These are phyloP conservation scores for Gordius sp. DNA, from an alignment of 2,888 invertebrate species.

Conservation along the genomic window DNA sequence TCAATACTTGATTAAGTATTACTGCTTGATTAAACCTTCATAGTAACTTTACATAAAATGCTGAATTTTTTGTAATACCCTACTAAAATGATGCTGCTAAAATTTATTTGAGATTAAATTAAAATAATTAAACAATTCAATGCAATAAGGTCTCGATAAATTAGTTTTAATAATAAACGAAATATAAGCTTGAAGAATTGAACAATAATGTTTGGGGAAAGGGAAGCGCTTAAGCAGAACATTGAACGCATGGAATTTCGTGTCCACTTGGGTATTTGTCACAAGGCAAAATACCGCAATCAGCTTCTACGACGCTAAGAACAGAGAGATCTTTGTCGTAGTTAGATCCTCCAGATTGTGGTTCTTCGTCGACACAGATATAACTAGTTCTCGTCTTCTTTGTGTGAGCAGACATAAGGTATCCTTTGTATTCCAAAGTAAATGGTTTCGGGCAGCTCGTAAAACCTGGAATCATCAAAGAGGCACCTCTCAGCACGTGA, in stretches of 20 bases:
- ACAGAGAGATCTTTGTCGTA: constrained; percentile 10
- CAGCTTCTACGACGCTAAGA: background rate
- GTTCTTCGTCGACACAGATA: constrained; percentile 12
- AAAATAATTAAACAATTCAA: too few species aligned
- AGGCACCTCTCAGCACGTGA: background rate
- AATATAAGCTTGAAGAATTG: too few species aligned
- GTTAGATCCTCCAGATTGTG: constrained; percentile 8
- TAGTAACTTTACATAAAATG: too few species aligned
- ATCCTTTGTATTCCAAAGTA: constrained; percentile 8
- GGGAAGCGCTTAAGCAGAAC: constrained; percentile 9
- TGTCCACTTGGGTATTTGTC: constrained; percentile 4
- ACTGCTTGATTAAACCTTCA: too few species aligned
- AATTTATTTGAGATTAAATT: too few species aligned
- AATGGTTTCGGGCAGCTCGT: constrained; percentile 1
- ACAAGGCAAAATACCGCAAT: constrained; percentile 13
- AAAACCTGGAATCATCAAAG: constrained; percentile 3
- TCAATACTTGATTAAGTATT: too few species aligned
- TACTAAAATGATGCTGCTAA: too few species aligned
- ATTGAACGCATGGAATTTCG: background rate
- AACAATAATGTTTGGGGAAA: too few species aligned
- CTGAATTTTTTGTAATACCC: too few species aligned
- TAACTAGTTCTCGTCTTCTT: constrained; percentile 4
- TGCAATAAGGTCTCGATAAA: too few species aligned
- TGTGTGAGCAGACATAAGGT: constrained; percentile 3
- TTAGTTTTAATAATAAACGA: too few species aligned